A percentile compares a stretch with the other conserved stretches of the same genome.
Conservation (phyloP, 2,113 vertebrate species). For the Actenoides hombroni region DNA sequence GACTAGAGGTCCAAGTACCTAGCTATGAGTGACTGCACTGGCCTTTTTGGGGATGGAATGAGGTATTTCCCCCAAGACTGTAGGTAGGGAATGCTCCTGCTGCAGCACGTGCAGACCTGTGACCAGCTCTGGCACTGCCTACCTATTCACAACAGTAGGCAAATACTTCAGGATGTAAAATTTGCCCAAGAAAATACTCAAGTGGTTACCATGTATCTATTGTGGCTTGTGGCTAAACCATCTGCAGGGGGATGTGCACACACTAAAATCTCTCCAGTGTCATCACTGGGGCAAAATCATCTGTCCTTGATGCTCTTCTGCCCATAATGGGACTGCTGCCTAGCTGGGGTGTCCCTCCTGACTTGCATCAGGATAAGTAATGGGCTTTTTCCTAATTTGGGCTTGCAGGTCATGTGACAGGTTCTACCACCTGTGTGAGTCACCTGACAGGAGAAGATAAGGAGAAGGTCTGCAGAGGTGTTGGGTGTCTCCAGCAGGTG, state of each 20-base stretch:
- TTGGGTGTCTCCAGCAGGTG: rapidly evolving
- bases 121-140: background rate
- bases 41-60: background rate
- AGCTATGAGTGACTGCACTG: background rate
- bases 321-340: rapidly evolving
- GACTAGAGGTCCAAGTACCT: background rate
- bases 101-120: background rate
- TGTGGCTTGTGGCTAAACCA: background rate
- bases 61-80: background rate
- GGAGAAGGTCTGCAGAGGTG: background rate
- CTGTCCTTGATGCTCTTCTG: rapidly evolving
- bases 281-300: background rate
- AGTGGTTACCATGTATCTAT: background rate
- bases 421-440: background rate
- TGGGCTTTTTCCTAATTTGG: background rate
- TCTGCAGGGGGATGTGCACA: background rate
- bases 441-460: background rate
- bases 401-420: background rate
- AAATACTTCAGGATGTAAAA: background rate
- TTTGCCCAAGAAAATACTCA: background rate
- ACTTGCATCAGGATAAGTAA: background rate
- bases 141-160: background rate
- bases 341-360: background rate
- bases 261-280: background rate
- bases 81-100: background rate